Base-by-base conservation (phyloP, 2,797 vertebrate genomes). In the Lycodopsis pacificus region DNA sequence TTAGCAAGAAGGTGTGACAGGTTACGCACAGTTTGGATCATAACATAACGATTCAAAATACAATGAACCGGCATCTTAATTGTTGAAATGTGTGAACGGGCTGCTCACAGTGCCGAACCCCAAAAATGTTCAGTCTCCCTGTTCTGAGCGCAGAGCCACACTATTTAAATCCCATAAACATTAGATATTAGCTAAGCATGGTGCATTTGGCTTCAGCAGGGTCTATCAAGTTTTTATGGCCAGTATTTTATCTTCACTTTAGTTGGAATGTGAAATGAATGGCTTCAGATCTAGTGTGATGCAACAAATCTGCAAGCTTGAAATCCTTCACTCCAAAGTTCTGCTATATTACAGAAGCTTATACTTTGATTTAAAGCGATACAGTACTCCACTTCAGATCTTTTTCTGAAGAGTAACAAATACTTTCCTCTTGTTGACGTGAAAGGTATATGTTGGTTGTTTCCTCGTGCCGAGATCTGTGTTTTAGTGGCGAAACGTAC, bases 261-360 rank as follows among this genome's bases (percentile, higher is more conserved):
- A 54, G 49, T 68, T 70, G 49, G 54, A 72, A 76, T 76, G 48
- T 73, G 51, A 59, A 69, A 73, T 80, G 53, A 83, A 71, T 67
- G 63, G 36, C 66, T 75, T 76, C 80, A 75, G 59, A 80, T 77
- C 44, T 58, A 25, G 27, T 42, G 13, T 88, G 73, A 86, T 66
- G 85, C 77, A 89, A 88, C 77, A 82, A 70, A 64, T 49, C 68
- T 64, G 36, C 73, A 74, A 69, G 59, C 67, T 72, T 80, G 77
- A 76, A 86, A 79, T 85, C 78, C 66, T 64, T 77, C 51, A 65
- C 48, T 80, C 51, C 44, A 66, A 71, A 66, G 58, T 83, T 67
- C 44, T 69, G 36, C 51, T 69, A 44, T 59, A 61, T 66, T 76
- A 83, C 19, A 82, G 48, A 44, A 59, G 22, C 49, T 46, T 59